Evolutionary conservation across 2,888 invertebrate genomes (phyloP), one percentile per base, ranked within the genome.

Genomic region (Dione vanillae): DNA sequence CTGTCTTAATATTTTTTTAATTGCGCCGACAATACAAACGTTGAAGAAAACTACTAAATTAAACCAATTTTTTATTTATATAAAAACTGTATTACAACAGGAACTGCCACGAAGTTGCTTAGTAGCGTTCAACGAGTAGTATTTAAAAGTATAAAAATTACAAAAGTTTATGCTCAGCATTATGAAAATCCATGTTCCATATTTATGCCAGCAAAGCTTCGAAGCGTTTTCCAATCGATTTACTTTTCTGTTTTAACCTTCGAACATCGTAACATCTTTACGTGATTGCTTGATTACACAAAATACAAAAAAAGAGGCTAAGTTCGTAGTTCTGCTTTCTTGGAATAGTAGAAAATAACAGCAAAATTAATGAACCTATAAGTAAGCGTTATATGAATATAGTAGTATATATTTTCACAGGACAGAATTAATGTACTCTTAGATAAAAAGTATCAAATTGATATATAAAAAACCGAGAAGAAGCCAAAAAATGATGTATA

Each of bases 171-270:
- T 27, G 19, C 67, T 52, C 62, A 54, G 64, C 67, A 52, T 52
- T 72, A 71, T 71, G 67, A 65, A 67, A 67, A 74, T 61, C 65
- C 49, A 70, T 68, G 74, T 74, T 71, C 64, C 69, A 65, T 58
- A 66, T 71, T 70, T 67, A 43, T 66, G 45, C 43, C 41, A 62
- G 61, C 71, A 64, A 74, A 69, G 71, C 65, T 51, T 61, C 58
- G 66, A 67, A 66, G 65, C 58, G 69, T 69, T 78, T 78, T 78
- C 76, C 78, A 67, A 74, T 78, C 75, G 75, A 78, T 78, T 77
- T 74, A 70, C 71, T 73, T 67, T 71, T 73, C 68, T 73, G 73
- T 51, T 72, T 64, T 70, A 54, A 72, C 71, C 65, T 65, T 54
- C 52, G 64, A 64, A 52, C 19, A 65, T 69, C 51, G 62, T 37